Base-by-base conservation (phyloP, 2,113 vertebrate genomes). In the Caloenas nicobarica region DNA sequence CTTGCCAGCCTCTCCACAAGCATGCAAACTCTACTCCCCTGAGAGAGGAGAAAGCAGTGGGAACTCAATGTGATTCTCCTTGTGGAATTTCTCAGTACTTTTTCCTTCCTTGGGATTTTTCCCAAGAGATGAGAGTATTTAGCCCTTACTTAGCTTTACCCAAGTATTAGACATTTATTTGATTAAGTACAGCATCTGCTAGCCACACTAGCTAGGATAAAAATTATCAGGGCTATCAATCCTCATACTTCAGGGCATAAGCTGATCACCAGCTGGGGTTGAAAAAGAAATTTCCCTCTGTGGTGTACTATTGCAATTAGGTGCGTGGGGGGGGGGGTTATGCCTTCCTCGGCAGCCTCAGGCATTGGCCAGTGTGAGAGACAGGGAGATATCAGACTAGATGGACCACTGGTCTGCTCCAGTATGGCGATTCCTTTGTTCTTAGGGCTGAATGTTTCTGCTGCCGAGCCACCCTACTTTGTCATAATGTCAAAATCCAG, bases 141-240 rank as follows among this genome's bases (percentile, higher is more conserved):
- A 97, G 93, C 76, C 88, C 78, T 93, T 93, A 91, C 96, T 97
- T 96, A 95, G 96, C 84, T 95, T 96, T 89, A 96, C 94, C 92
- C 36, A 96, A 96, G 93, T 96, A 95, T 97, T 93, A 97, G 95
- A 87, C 93, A 85, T 95, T 95, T 97, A 95, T 96, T 97, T 97
- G 95, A 97, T 97, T 96, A 96, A 94, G 94, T 92, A 92, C 11
- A 93, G 86, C 95, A 94, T 96, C 96, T 97, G 95, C 96, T 38
- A 96, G 88, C 88, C 88, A 54, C 80, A 53, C 85, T 85, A 91
- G 91, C 96, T 91, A 84, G 87, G 91, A 93, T 95, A 96, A 96
- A 97, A 97, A 97, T 95, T 97, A 95, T 97, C 95, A 97, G 89
- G 85, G 85, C 95, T 96, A 97, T 97, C 96, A 97, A 96, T 97